Percentiles rank a stretch among this genome's conserved stretches.
phyloP scores from a whole-genome alignment of 2,113 vertebrate genomes.

The Podarcis raffonei region DNA sequence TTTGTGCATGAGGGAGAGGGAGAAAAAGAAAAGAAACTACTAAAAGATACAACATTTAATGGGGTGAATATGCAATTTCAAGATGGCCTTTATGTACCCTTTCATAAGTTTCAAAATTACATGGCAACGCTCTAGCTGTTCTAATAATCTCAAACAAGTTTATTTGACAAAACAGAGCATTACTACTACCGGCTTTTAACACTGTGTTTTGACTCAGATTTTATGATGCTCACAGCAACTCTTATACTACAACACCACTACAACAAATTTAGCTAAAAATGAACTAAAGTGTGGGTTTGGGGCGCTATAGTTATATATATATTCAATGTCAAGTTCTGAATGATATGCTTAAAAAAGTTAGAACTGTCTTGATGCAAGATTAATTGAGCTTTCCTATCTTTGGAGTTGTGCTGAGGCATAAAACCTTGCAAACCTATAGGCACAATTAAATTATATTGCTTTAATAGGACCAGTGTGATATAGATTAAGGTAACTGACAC shows the following conservation, averaged over 20 bases:
- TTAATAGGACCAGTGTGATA: neutral
- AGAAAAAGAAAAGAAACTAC: neutral
- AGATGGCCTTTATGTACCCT: neutral
- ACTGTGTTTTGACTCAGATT: neutral
- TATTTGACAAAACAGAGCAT: neutral
- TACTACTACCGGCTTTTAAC: neutral
- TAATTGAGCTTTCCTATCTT: neutral
- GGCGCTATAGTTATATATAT: neutral
- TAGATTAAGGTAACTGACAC: neutral
- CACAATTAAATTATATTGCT: neutral
- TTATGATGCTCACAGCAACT: neutral
- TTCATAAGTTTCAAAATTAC: neutral
- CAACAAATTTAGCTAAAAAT: neutral
- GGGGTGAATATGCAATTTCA: neutral
- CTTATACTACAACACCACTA: neutral
- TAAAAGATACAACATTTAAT: neutral
- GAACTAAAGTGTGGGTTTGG: neutral
- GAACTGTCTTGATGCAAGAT: neutral
- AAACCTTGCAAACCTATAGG: neutral
- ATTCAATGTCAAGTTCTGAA: neutral
- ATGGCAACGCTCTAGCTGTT: neutral
- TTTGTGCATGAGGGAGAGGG: no score
- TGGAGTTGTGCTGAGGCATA: neutral
- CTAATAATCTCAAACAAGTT: neutral
- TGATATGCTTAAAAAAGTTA: neutral